Base-by-base conservation (phyloP, 2,888 invertebrate species). In the Sceliomorpha sp. region DNA sequence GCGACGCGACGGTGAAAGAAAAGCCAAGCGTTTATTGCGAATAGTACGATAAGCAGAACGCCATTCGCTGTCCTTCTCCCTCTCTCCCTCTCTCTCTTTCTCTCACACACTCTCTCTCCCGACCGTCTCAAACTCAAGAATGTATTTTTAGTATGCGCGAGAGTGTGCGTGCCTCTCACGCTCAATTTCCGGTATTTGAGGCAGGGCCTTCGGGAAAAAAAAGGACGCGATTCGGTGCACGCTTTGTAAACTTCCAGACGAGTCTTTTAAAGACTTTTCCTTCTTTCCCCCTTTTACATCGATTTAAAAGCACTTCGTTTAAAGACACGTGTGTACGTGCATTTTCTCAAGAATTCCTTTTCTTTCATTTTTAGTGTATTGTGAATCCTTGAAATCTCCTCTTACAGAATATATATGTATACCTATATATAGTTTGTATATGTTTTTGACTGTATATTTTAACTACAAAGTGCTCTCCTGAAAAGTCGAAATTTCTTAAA, bases 71-170 rank as follows among this genome's bases (percentile, higher is more conserved):
- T 24, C 9, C 9, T 10, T 39, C 10, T 27, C n/a, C n/a, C n/a
- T n/a, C n/a, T n/a, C n/a, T n/a, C n/a, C n/a, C n/a, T n/a, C n/a
- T n/a, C n/a, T n/a, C n/a, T n/a, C n/a, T n/a, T n/a, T n/a, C n/a
- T n/a, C n/a, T n/a, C n/a, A n/a, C n/a, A n/a, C n/a, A n/a, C n/a
- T n/a, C n/a, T n/a, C n/a, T n/a, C 27, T 42, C 27, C n/a, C n/a
- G 10, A 26, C 13, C 24, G 47, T 20, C 32, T 50, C 48, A 40
- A 63, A 48, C 42, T 42, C 42, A 44, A 39, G 42, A 55, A 47
- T 50, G 40, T 67, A 67, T 67, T 67, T 67, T 67, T 67, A 60
- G 67, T 59, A 67, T 47, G 67, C 59, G 44, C 55, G 37, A 60
- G 55, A 39, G 47, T 48, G 55, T 44, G 48, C 53, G 47, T 58